phyloP scores from a whole-genome alignment of 2,113 vertebrate species.

The Sciurus niger region DNA sequence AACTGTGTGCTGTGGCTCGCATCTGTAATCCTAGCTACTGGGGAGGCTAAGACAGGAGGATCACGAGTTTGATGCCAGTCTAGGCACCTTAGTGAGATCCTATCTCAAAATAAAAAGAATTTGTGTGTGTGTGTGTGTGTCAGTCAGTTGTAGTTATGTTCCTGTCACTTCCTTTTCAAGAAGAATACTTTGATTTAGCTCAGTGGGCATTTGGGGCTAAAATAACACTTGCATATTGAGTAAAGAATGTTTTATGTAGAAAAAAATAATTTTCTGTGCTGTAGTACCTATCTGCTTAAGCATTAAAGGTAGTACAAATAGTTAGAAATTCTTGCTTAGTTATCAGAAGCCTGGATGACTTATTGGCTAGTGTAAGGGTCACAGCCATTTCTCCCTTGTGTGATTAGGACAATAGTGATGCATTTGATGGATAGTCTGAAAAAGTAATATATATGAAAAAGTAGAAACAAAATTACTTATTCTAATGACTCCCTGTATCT shows the following conservation, averaged over 20 bases:
- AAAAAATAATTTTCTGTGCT: background rate
- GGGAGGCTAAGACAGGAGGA: too few species aligned
- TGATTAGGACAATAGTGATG: background rate
- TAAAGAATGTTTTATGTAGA: background rate
- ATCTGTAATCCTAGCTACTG: too few species aligned
- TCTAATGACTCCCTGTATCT: background rate
- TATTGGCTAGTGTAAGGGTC: background rate
- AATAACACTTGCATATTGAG: conserved; percentile 59
- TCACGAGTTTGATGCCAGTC: too few species aligned
- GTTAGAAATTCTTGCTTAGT: background rate
- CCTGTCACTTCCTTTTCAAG: background rate
- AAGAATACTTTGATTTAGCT: conserved; percentile 43
- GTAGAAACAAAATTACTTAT: background rate
- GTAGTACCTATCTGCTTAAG: background rate
- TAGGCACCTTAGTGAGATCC: too few species aligned
- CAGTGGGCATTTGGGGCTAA: conserved; percentile 82
- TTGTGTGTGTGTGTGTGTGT: too few species aligned
- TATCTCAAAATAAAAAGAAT: too few species aligned
- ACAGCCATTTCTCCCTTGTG: background rate
- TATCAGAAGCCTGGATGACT: background rate
- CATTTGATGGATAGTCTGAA: background rate
- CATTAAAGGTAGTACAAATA: background rate
- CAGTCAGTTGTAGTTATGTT: background rate
- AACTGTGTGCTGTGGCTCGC: too few species aligned
- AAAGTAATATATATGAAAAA: conserved; percentile 12